Conservation (phyloP, 1,140 invertebrate genomes). For the Chironomus striatipennis region DNA sequence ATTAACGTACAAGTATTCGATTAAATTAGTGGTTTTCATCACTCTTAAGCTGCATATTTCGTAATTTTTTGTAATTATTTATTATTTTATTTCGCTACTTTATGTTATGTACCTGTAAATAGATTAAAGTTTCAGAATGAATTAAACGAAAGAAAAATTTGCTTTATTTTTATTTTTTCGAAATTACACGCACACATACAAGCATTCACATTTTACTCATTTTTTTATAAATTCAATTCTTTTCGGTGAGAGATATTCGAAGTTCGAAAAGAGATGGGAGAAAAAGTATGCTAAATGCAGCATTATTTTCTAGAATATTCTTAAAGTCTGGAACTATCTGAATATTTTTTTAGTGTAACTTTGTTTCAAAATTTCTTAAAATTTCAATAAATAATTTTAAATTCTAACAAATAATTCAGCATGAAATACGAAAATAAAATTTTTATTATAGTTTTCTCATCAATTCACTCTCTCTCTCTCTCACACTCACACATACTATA, state of each 20-base stretch:
- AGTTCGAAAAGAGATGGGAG: not conserved
- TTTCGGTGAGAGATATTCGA: not conserved
- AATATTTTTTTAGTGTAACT: too few species aligned
- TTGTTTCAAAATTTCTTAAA: too few species aligned
- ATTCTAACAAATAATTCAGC: too few species aligned
- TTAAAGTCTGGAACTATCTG: too few species aligned
- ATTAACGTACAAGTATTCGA: conserved; percentile 8
- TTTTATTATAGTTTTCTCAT: too few species aligned
- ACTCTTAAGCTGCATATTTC: conserved; percentile 7
- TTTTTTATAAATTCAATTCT: not conserved
- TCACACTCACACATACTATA: not conserved
- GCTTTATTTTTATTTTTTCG: not conserved
- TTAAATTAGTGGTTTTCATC: conserved; percentile 1
- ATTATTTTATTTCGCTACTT: not conserved
- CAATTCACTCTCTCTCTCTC: not conserved
- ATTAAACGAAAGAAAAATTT: not conserved
- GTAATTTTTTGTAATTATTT: not conserved
- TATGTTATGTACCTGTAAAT: not conserved
- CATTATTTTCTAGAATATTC: too few species aligned
- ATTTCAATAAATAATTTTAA: too few species aligned
- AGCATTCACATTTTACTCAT: not conserved
- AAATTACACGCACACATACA: not conserved
- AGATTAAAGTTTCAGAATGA: not conserved
- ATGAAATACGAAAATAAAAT: too few species aligned
- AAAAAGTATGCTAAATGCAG: too few species aligned